Percentiles rank a stretch among this genome's conserved stretches.
Conservation (phyloP, 2,888 invertebrate genomes). For the Ditylenchus weischeri region DNA sequence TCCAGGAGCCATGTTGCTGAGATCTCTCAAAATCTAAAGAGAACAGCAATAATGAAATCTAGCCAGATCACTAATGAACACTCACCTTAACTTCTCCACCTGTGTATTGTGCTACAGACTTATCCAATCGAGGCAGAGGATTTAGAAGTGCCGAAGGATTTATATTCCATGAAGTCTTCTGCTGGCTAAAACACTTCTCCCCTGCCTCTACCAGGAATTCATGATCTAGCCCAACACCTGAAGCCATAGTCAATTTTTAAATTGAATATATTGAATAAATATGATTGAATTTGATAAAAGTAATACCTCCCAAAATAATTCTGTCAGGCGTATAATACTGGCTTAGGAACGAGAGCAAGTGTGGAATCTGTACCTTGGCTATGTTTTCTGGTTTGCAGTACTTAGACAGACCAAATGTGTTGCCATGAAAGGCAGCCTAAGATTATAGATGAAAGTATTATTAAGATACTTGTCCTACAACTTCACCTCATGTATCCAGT, state of each 20-base stretch:
- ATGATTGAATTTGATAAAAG: slow-evolving; percentile 1
- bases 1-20: slow-evolving; percentile 69
- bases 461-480: background rate
- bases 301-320: slow-evolving; percentile 86
- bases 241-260: too few species aligned
- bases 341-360: slow-evolving; percentile 79
- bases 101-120: slow-evolving; percentile 86
- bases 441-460: slow-evolving; percentile 1
- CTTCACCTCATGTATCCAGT: slow-evolving; percentile 90
- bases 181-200: slow-evolving; percentile 77
- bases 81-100: slow-evolving; percentile 81
- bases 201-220: slow-evolving; percentile 77
- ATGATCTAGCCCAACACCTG: slow-evolving; percentile 81
- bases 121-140: slow-evolving; percentile 66
- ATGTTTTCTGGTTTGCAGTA: slow-evolving; percentile 80
- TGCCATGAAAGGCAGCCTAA: slow-evolving; percentile 85
- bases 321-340: slow-evolving; percentile 82
- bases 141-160: slow-evolving; percentile 60
- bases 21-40: slow-evolving; percentile 60
- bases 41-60: too few species aligned
- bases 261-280: background rate
- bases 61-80: background rate
- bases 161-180: slow-evolving; percentile 76
- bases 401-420: slow-evolving; percentile 91
- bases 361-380: slow-evolving; percentile 73